A percentile compares a stretch with the other conserved stretches of the same genome.
These are phyloP conservation scores for Sebastolobus altivelis DNA, from an alignment of 2,797 vertebrate species.

Conservation along the genomic window DNA sequence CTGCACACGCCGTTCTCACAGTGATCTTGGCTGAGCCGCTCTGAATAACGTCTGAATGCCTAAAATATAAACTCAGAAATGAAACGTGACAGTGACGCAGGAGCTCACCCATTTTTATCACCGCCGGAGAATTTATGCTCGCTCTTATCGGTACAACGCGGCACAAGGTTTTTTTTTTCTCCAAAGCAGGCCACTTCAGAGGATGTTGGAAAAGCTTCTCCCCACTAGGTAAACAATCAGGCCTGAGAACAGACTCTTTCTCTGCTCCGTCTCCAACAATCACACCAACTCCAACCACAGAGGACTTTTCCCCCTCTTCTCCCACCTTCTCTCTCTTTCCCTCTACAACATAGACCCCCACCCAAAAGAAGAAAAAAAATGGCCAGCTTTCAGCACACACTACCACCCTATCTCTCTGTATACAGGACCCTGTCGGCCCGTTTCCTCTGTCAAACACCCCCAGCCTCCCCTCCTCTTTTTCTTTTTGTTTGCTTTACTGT, in stretches of 20 bases:
- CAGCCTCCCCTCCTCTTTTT: slow-evolving; percentile 75
- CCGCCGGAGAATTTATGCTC: slow-evolving; percentile 33
- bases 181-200: slow-evolving; percentile 65
- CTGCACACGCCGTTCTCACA: slow-evolving; percentile 6
- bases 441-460: slow-evolving; percentile 90
- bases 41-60: not conserved
- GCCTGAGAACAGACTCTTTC: slow-evolving; percentile 74
- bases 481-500: slow-evolving; percentile 98
- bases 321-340: slow-evolving; percentile 75
- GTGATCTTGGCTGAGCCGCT: not conserved
- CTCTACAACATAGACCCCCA: slow-evolving; percentile 73
- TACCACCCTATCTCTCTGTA: slow-evolving; percentile 90
- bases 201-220: slow-evolving; percentile 69
- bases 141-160: slow-evolving; percentile 44
- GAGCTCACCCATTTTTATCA: slow-evolving; percentile 14
- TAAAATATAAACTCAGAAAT: slow-evolving; percentile 16
- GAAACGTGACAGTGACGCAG: slow-evolving; percentile 42
- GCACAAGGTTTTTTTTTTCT: slow-evolving; percentile 22
- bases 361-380: slow-evolving; percentile 57
- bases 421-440: slow-evolving; percentile 94
- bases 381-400: slow-evolving; percentile 88
- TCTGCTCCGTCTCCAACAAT: slow-evolving; percentile 75
- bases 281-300: slow-evolving; percentile 69
- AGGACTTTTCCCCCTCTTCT: slow-evolving; percentile 44
- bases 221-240: slow-evolving; percentile 73